These are phyloP conservation scores for Littorina saxatilis DNA, from an alignment of 1,140 invertebrate genomes.

Conservation along the genomic window DNA sequence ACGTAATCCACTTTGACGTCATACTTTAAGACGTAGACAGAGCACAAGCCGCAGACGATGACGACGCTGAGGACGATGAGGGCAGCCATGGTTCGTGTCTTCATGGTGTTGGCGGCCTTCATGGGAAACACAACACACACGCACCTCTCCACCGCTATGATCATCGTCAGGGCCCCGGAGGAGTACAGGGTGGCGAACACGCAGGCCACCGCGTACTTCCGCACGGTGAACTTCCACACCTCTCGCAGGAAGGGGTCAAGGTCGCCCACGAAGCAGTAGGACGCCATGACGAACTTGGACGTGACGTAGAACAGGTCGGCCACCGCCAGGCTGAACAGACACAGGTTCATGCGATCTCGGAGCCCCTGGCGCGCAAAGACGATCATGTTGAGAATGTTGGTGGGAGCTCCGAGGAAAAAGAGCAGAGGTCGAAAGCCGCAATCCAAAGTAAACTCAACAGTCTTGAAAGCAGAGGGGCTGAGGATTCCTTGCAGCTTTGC, in stretches of 20 bases:
- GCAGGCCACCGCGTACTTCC: slow-evolving; percentile 14
- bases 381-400: slow-evolving; percentile 24
- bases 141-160: slow-evolving; percentile 17
- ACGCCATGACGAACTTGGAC: not conserved
- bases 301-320: slow-evolving; percentile 11
- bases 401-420: slow-evolving; percentile 13
- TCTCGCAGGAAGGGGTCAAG: not conserved
- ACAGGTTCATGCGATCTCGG: slow-evolving; percentile 7
- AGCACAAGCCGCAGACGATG: not conserved
- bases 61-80: not conserved
- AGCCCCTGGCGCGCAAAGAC: slow-evolving; percentile 10
- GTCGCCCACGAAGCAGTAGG: slow-evolving; percentile 13
- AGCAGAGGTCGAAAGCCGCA: not conserved
- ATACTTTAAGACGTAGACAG: slow-evolving; percentile 7
- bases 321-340: not conserved
- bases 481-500: not conserved
- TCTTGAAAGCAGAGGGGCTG: not conserved
- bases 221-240: slow-evolving; percentile 7
- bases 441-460: not conserved
- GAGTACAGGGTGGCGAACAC: slow-evolving; percentile 15
- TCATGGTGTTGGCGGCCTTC: slow-evolving; percentile 3
- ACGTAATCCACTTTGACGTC: not conserved
- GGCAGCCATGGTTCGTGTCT: not conserved
- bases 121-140: slow-evolving; percentile 1
- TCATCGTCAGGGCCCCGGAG: slow-evolving; percentile 7